Evolutionary conservation across 2,113 vertebrate species (phyloP).

Genomic region (Galbula dea): DNA sequence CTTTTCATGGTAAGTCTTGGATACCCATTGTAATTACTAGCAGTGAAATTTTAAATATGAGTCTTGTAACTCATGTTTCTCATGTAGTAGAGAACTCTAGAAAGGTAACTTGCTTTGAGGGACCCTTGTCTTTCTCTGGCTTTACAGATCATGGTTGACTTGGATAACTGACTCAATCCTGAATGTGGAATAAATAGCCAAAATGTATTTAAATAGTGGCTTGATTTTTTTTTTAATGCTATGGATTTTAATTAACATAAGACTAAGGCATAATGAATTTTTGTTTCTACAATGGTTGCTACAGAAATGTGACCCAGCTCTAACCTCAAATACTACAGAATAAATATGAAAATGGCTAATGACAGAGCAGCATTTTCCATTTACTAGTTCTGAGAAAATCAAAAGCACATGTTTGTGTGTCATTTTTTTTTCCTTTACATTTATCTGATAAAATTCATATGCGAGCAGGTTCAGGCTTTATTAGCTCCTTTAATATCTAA

Average conservation of each 20-base stretch:
- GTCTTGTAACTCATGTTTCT: not conserved
- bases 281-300: not conserved
- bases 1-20: not conserved
- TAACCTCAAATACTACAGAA: constrained; percentile 32
- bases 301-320: not conserved
- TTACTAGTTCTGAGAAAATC: constrained; percentile 34
- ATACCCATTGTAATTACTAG: not conserved
- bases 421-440: not conserved
- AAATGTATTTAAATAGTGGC: not conserved
- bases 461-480: not conserved
- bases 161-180: not conserved
- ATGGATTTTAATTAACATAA: not conserved
- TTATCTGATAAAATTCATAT: not conserved
- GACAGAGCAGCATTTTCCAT: constrained; percentile 28
- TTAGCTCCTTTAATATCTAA: not conserved
- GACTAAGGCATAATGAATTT: not conserved
- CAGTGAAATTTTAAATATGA: not conserved
- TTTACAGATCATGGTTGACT: not conserved
- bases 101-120: not conserved
- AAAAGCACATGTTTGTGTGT: not conserved
- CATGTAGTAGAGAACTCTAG: not conserved
- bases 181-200: not conserved
- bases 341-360: constrained; percentile 39
- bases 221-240: not conserved
- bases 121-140: not conserved